Evolutionary conservation across 2,113 vertebrate species (phyloP), one percentile per base, ranked within the genome.

Genomic region (Mustelus asterias): DNA sequence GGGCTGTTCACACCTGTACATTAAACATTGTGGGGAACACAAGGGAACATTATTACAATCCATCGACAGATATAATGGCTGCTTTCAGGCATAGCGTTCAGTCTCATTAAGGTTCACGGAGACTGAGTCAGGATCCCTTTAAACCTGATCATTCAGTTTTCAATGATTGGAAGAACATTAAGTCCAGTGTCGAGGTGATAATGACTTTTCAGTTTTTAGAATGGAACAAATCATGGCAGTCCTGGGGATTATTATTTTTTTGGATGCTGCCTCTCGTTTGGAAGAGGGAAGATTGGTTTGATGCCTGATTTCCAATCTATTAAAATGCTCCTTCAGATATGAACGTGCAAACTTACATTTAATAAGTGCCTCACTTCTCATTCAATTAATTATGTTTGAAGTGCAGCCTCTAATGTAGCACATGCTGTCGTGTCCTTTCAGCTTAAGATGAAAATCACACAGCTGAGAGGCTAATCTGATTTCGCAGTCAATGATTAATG

Each of bases 331-430:
- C 22, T 86, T 20, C 20, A 48, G 37, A 44, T 41, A 41, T 22
- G 16, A 85, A 44, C 20, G 1, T n/a, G 14, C 37, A 13, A 37
- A 37, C 13, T 83, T 83, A 4, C n/a, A 41, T 83, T 54, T 54
- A 54, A 54, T 54, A 54, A 54, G 48, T 54, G 5, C 14, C 86
- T 60, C 86, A 13, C 10, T 29, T 58, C 48, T 89, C 86, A 58
- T 89, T 9, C 26, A 89, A 89, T 89, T 11, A 89, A 58, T 89
- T 89, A 89, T 60, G 26, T 60, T 89, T 89, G 48, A 89, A 89
- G 54, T 58, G 54, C 10, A 16, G 41, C 8, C 41, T 18, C 7
- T 86, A 44, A 86, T 58, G 44, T 54, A 54, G 26, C 48, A 54
- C 48, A 89, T 16, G 1, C 11, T 11, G 60, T 10, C 2, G 10